Evolutionary conservation across 2,113 vertebrate species (phyloP).

Genomic region (Callipepla californica): DNA sequence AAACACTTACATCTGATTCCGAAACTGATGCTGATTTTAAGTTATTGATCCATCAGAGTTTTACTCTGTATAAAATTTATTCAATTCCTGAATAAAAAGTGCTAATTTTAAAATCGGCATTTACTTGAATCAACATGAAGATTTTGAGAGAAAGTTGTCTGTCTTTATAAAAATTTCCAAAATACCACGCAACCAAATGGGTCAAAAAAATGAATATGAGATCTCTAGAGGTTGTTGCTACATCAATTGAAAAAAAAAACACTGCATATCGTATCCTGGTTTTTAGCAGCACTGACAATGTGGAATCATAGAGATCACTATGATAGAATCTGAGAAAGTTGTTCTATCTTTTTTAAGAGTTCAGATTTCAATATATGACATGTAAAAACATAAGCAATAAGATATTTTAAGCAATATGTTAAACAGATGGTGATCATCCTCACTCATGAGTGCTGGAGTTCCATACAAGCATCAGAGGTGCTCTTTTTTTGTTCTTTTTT

Average conservation of each 20-base stretch:
- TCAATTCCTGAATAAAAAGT: neutral
- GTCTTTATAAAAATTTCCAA: neutral
- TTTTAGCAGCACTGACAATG: neutral
- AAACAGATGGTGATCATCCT: neutral
- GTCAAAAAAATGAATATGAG: neutral
- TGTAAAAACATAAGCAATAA: neutral
- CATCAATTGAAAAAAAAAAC: neutral
- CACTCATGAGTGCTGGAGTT: neutral
- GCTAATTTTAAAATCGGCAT: neutral
- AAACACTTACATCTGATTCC: rapidly evolving
- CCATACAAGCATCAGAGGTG: neutral
- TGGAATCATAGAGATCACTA: rapidly evolving
- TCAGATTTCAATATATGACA: neutral
- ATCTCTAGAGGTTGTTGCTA: neutral
- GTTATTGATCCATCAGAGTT: neutral
- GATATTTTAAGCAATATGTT: neutral
- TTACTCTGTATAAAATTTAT: neutral
- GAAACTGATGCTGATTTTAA: neutral
- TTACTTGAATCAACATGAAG: neutral
- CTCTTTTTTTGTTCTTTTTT: neutral
- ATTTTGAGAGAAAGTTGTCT: neutral
- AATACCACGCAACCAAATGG: rapidly evolving
- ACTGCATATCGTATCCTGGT: neutral
- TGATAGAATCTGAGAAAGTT: neutral
- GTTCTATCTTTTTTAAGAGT: neutral